Evolutionary conservation across 2,113 vertebrate genomes (phyloP), one percentile per base, ranked within the genome.

Genomic region (Lepus europaeus): DNA sequence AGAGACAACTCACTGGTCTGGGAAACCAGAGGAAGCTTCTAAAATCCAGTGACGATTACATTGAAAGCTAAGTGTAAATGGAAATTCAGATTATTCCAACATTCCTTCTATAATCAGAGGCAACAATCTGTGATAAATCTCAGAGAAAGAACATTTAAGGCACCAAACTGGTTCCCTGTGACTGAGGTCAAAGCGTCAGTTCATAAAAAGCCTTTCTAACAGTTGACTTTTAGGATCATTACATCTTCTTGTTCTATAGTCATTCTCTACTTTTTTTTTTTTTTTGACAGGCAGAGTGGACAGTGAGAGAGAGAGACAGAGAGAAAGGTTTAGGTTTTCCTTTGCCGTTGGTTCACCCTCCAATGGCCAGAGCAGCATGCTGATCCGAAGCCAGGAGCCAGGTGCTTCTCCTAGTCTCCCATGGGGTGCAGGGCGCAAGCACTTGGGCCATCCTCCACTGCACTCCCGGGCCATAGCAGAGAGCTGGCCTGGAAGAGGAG

Each of bases 261-360:
- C 80, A 92, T 59, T 74, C 68, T 87, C 89, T 66, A 69, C 49
- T 45, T 36, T 79, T 81, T 51, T 77, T 56, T 96, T 92, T 33
- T 72, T 45, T 45, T 45, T 6, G 39, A 8, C 45, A 45, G 45
- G 45, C 45, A 45, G 45, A 45, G 45, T 45, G 45, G 45, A 45
- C 45, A 45, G 45, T 45, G 45, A 45, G 45, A 45, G 39, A 39
- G 39, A 45, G 39, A 45, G 45, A 45, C 45, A 45, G 6, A 45
- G 45, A 45, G 45, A 45, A 45, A 45, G 45, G 45, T 45, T 6
- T 45, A 45, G 45, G 45, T 45, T 6, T 45, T 45, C 45, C 45
- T 45, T 45, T 45, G 6, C 45, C 45, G 45, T 45, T 45, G 45
- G 45, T 45, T 45, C 45, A 45, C 45, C 45, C 45, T 7, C 6